Evolutionary conservation across 2,113 vertebrate species (phyloP), one percentile per base, ranked within the genome.

Genomic region (Acrocephalus kingi): DNA sequence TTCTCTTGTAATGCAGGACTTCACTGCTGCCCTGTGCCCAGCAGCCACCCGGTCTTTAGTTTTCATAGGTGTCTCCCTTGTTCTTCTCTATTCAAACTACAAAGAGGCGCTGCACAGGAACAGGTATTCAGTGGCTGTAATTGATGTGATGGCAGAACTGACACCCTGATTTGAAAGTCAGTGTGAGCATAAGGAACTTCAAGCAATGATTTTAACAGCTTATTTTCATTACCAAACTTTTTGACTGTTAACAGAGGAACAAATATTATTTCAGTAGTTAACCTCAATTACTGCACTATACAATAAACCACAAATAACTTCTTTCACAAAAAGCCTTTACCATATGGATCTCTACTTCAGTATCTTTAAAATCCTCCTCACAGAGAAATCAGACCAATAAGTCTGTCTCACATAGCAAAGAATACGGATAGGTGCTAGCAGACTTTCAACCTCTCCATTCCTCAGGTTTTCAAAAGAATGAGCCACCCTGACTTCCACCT

Each of bases 11-110:
- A 58, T 5, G 13, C 46, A 0, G 0, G 41, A 48, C 27, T 43
- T 45, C 43, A 11, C 30, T 37, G 20, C 55, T 68, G 12, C 23
- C 72, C 69, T 33, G 14, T 30, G 22, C 15, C 23, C 58, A 68
- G 41, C 20, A 80, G 58, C 17, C 15, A 35, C 15, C 13, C 17
- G 3, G 6, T 22, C n/a, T 71, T 61, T 18, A 52, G 13, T 22
- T 43, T n/a, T 41, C 0, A 0, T 11, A 13, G 2, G 0, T 9
- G 9, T 15, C 41, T 43, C 17, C 13, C n/a, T 1, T 0, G 16
- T 22, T 83, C 45, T 55, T 37, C 58, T 21, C 23, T 2, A 10
- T 21, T 37, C 41, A 52, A 23, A 49, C 2, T 25, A 30, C 22
- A 56, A 35, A 45, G 21, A 69, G 9, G 24, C n/a, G 39, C 41